Evolutionary conservation across 2,797 vertebrate genomes (phyloP), one percentile per base, ranked within the genome.

Genomic region (Pangasius djambal): DNA sequence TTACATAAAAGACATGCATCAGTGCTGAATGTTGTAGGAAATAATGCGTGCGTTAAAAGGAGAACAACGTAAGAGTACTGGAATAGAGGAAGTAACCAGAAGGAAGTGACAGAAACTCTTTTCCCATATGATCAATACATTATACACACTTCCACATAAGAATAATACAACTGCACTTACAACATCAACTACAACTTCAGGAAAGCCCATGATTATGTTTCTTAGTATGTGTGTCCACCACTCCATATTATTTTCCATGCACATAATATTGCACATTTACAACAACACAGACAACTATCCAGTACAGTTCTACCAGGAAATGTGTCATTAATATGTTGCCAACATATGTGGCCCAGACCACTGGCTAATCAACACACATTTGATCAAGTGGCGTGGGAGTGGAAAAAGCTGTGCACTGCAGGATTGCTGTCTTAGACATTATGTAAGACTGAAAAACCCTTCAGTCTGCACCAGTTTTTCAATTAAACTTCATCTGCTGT

Each of bases 331-430:
- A 82, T 40, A 82, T 15, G 61, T 20, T 48, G 40, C 82, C 37
- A n/a, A 65, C 82, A 48, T 61, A 65, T 28, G 25, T 65, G 59
- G 40, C 63, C 28, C 82, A 67, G 61, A 3, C 28, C 59, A 44
- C 28, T 20, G 40, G 37, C 82, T 84, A 84, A 84, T 52, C 65
- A 50, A 31, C 44, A 69, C 40, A 50, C 63, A 85, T 13, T 67
- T 69, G 31, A 63, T 40, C 34, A 83, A 44, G 59, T 63, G 37
- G 59, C 3, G 59, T 44, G 13, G 57, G 59, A n/a, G 59, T 44
- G 37, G 59, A 48, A 63, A 82, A 65, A 83, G 37, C 81, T 61
- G 18, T 7, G 25, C 78, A 25, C 78, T 82, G 59, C 59, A 83
- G 81, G 81, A 83, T 4, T 6, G 44, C 59, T 7, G 4, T 63